Evolutionary conservation across 2,888 invertebrate species (phyloP).

Genomic region (Ligdia adustata): DNA sequence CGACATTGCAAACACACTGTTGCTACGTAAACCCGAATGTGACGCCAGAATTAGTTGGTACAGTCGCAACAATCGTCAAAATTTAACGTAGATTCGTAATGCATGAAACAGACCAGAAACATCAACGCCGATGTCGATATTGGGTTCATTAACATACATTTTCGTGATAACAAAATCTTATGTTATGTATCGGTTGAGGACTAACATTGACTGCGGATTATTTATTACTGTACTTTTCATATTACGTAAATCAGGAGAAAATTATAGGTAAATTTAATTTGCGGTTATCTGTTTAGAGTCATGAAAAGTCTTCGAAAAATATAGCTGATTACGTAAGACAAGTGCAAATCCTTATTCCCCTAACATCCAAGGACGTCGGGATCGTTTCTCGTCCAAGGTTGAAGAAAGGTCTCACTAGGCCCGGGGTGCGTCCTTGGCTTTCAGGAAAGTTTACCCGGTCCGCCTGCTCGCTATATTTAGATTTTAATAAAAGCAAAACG

Average conservation of each 20-base stretch:
- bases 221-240: conserved; percentile 1
- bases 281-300: neutral
- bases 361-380: conserved; percentile 49
- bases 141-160: conserved; percentile 32
- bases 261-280: conserved; percentile 5
- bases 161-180: conserved; percentile 20
- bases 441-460: conserved; percentile 43
- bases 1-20: conserved; percentile 7
- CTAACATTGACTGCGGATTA: conserved; percentile 18
- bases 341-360: conserved; percentile 25
- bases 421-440: conserved; percentile 56
- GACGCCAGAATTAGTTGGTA: conserved; percentile 22
- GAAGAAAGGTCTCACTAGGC: conserved; percentile 57
- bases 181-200: conserved; percentile 16
- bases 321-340: conserved; percentile 18
- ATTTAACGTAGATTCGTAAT: conserved; percentile 26
- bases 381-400: conserved; percentile 58
- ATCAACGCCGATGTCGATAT: conserved; percentile 29
- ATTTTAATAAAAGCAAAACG: conserved; percentile 24
- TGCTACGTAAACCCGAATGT: conserved; percentile 19
- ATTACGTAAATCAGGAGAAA: neutral
- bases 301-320: conserved; percentile 5
- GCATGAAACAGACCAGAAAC: conserved; percentile 37
- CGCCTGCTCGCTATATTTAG: conserved; percentile 48
- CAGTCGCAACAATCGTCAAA: conserved; percentile 29